Percentiles rank a stretch among this genome's conserved stretches.
These are phyloP conservation scores for Drosophila flavopinicola DNA, from an alignment of 2,888 invertebrate species.

Conservation along the genomic window DNA sequence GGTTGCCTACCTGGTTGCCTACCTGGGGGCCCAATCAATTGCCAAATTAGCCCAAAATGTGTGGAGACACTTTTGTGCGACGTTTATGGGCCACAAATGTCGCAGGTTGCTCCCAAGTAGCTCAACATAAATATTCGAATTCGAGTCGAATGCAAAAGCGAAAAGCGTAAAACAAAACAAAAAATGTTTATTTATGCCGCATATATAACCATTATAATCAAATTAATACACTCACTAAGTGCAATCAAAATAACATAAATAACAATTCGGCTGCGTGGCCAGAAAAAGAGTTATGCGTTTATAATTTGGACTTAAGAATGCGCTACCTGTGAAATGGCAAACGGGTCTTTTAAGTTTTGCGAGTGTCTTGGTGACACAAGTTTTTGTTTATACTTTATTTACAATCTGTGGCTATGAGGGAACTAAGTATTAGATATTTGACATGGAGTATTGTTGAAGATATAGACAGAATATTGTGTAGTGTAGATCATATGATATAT, in stretches of 20 bases:
- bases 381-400: no score
- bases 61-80: constrained; percentile 58
- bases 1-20: constrained; percentile 14
- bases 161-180: constrained; percentile 13
- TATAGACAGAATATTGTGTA: no score
- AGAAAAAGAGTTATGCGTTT: constrained; percentile 65
- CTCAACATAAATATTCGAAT: constrained; percentile 62
- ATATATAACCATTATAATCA: constrained; percentile 76
- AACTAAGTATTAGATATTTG: no score
- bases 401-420: no score
- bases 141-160: constrained; percentile 28
- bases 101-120: constrained; percentile 17
- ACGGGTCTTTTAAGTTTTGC: background rate
- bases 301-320: constrained; percentile 52
- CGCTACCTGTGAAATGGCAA: constrained; percentile 32
- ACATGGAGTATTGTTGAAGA: no score
- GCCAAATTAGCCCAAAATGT: constrained; percentile 42
- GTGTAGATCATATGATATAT: no score
- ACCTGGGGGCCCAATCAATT: constrained; percentile 46
- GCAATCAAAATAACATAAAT: constrained; percentile 75
- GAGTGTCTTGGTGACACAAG: constrained; percentile 5
- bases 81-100: constrained; percentile 58
- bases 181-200: constrained; percentile 65
- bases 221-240: constrained; percentile 78
- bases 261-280: constrained; percentile 41